A percentile compares a stretch with the other conserved stretches of the same genome.
Conservation (phyloP, 2,113 vertebrate genomes). For the Hippoglossus stenolepis region DNA sequence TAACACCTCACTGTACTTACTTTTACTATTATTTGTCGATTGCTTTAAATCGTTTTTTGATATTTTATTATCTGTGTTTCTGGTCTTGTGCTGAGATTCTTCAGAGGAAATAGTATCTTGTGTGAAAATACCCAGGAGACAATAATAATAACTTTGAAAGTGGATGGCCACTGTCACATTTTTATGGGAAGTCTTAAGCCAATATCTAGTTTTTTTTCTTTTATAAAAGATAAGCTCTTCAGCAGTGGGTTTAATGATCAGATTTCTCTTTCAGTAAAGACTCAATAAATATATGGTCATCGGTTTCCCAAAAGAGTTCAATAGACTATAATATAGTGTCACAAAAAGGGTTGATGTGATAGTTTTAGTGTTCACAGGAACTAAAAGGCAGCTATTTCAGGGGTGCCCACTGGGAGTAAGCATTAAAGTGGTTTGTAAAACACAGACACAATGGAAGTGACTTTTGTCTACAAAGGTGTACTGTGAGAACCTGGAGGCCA, state of each 20-base stretch:
- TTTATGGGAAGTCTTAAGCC: conserved; percentile 10
- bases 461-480: conserved; percentile 69
- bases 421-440: conserved; percentile 71
- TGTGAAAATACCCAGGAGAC: conserved; percentile 10
- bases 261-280: conserved; percentile 5
- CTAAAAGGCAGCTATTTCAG: conserved; percentile 62
- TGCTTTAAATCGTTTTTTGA: too few relatives aligned
- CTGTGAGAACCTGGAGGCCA: conserved; percentile 56
- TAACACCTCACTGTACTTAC: too few relatives aligned
- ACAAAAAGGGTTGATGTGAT: conserved; percentile 57
- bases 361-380: conserved; percentile 51
- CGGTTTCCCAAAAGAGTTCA: conserved; percentile 44
- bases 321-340: conserved; percentile 25
- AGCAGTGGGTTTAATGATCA: conserved; percentile 26
- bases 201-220: conserved; percentile 6
- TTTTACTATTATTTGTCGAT: too few relatives aligned
- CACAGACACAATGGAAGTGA: conserved; percentile 56
- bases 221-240: conserved; percentile 36
- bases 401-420: conserved; percentile 49
- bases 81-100: neutral
- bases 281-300: conserved; percentile 21
- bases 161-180: conserved; percentile 13
- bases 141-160: neutral
- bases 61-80: neutral
- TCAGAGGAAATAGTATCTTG: conserved; percentile 1